phyloP scores from a whole-genome alignment of 2,888 invertebrate species.

The Pyrocoelia pectoralis region DNA sequence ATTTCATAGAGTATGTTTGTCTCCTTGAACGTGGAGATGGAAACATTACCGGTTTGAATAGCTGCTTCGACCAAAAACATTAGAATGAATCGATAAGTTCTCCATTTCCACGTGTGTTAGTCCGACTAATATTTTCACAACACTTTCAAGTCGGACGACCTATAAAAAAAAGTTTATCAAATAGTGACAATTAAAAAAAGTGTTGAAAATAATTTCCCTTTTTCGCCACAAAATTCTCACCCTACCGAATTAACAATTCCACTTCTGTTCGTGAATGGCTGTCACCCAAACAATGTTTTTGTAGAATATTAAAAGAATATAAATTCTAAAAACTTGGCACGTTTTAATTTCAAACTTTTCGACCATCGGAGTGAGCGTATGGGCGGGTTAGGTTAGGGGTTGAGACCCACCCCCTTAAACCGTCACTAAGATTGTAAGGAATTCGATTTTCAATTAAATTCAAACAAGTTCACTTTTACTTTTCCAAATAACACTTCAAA shows the following conservation, averaged over 20 bases:
- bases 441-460: slow-evolving; percentile 36
- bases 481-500: slow-evolving; percentile 34
- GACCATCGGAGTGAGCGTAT: slow-evolving; percentile 15
- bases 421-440: slow-evolving; percentile 12
- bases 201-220: slow-evolving; percentile 3
- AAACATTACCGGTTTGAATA: too few species aligned
- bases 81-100: too few species aligned
- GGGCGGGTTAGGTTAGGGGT: neutral
- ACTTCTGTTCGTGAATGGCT: slow-evolving; percentile 26
- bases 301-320: slow-evolving; percentile 33
- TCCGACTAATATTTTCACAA: too few species aligned
- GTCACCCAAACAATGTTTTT: slow-evolving; percentile 28
- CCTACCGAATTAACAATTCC: slow-evolving; percentile 21
- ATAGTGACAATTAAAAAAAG: too few species aligned
- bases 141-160: too few species aligned
- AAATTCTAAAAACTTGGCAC: slow-evolving; percentile 30
- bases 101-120: too few species aligned
- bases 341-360: slow-evolving; percentile 37
- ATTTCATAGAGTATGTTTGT: too few species aligned
- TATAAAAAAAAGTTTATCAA: too few species aligned
- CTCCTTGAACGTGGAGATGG: too few species aligned
- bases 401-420: neutral
- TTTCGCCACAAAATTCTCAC: slow-evolving; percentile 8
- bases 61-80: too few species aligned
- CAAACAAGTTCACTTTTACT: slow-evolving; percentile 32